Evolutionary conservation across 1,140 invertebrate genomes (phyloP).

Genomic region (Drosophila bifasciata): DNA sequence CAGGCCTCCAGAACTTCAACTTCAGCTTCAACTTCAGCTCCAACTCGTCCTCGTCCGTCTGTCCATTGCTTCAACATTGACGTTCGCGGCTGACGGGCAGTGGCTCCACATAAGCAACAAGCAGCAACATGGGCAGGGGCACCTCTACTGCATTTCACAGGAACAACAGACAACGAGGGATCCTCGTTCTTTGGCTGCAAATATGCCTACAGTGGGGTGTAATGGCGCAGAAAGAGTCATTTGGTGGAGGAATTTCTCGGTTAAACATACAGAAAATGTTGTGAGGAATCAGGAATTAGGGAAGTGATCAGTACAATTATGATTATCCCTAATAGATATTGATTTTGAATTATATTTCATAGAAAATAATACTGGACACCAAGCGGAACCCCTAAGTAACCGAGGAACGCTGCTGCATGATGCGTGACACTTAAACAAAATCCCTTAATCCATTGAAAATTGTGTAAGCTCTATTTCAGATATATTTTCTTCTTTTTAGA

Average conservation of each 20-base stretch:
- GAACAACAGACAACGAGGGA: constrained; percentile 51
- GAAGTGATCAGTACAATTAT: background rate
- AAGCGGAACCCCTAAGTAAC: no score
- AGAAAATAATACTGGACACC: no score
- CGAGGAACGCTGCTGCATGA: no score
- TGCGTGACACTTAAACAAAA: no score
- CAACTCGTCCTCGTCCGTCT: constrained; percentile 44
- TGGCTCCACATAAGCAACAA: constrained; percentile 53
- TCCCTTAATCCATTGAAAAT: no score
- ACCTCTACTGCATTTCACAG: constrained; percentile 41
- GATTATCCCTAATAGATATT: background rate
- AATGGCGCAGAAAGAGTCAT: background rate
- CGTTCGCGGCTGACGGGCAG: constrained; percentile 61
- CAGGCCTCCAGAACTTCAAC: constrained; percentile 21
- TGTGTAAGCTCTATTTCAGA: no score
- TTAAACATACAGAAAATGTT: background rate
- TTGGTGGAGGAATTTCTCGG: background rate
- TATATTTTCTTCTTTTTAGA: no score
- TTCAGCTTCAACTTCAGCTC: constrained; percentile 28
- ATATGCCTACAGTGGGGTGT: constrained; percentile 26
- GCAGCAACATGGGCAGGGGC: constrained; percentile 43
- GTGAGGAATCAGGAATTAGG: no score
- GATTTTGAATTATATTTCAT: no score
- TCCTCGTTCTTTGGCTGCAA: constrained; percentile 9
- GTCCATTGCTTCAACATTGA: constrained; percentile 53